phyloP scores from a whole-genome alignment of 2,888 invertebrate species.

The Orthosia cruda region DNA sequence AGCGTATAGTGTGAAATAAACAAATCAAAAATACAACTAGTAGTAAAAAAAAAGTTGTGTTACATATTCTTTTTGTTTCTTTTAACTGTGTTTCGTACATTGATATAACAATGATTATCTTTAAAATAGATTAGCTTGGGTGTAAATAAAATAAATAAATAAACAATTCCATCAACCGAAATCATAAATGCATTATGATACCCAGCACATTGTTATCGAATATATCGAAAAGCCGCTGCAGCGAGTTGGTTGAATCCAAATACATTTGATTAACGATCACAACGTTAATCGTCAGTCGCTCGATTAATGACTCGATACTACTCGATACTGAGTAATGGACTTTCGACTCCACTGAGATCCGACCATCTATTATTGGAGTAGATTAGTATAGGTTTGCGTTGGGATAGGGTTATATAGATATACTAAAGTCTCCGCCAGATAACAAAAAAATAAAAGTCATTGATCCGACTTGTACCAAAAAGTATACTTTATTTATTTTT shows the following conservation, averaged over 20 bases:
- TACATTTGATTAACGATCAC: conserved; percentile 68
- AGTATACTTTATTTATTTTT: too few species aligned
- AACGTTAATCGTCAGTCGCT: conserved; percentile 61
- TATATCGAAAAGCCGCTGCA: conserved; percentile 58
- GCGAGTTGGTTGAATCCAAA: conserved; percentile 57
- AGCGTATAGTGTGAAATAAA: too few species aligned
- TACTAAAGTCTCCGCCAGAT: too few species aligned
- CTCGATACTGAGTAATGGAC: conserved; percentile 70
- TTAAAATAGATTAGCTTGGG: too few species aligned
- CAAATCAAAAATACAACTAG: too few species aligned
- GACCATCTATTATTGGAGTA: conserved; percentile 62
- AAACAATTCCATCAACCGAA: conserved; percentile 3
- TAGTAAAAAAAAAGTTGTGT: too few species aligned
- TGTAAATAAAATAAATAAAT: background rate
- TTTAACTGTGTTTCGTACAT: too few species aligned
- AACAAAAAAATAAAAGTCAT: too few species aligned
- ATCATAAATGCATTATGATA: conserved; percentile 28
- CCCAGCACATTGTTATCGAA: conserved; percentile 18
- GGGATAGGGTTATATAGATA: background rate
- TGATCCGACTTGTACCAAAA: too few species aligned
- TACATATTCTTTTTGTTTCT: too few species aligned
- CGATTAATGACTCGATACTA: conserved; percentile 70
- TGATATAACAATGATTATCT: too few species aligned
- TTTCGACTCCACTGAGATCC: conserved; percentile 63
- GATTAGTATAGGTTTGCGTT: conserved; percentile 44